A percentile compares a stretch with the other conserved stretches of the same genome.
Evolutionary conservation across 2,113 vertebrate species (phyloP).

Genomic region (Origma solitaria): DNA sequence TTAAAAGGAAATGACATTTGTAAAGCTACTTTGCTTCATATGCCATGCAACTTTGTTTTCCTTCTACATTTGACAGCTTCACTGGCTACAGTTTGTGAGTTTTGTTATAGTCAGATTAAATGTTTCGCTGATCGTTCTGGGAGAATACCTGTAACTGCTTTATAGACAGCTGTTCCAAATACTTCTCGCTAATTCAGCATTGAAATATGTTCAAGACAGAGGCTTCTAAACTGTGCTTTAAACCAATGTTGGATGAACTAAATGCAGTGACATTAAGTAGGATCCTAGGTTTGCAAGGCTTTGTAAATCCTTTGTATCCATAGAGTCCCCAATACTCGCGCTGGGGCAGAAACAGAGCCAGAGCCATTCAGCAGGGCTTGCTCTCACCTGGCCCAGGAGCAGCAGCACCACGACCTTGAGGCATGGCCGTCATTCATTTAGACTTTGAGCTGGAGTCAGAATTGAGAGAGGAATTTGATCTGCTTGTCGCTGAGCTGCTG

Average conservation of each 20-base stretch:
- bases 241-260: neutral
- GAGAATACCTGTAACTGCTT: conserved; percentile 55
- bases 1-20: conserved; percentile 61
- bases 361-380: neutral
- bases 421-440: accelerated
- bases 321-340: accelerated
- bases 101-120: conserved; percentile 55
- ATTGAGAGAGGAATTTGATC: neutral
- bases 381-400: neutral
- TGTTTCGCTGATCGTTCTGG: conserved; percentile 51
- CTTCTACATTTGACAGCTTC: conserved; percentile 40
- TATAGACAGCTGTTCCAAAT: conserved; percentile 8
- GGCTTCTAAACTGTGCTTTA: conserved; percentile 12
- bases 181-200: conserved; percentile 58
- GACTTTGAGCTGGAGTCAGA: neutral
- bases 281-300: neutral
- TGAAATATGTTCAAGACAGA: conserved; percentile 48
- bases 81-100: conserved; percentile 48
- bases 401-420: neutral
- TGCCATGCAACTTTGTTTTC: conserved; percentile 45
- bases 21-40: conserved; percentile 52
- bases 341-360: neutral
- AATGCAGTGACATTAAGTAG: neutral
- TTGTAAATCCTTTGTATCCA: neutral
- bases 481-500: neutral